phyloP scores from a whole-genome alignment of 2,888 invertebrate genomes.

The Eurytoma californica region DNA sequence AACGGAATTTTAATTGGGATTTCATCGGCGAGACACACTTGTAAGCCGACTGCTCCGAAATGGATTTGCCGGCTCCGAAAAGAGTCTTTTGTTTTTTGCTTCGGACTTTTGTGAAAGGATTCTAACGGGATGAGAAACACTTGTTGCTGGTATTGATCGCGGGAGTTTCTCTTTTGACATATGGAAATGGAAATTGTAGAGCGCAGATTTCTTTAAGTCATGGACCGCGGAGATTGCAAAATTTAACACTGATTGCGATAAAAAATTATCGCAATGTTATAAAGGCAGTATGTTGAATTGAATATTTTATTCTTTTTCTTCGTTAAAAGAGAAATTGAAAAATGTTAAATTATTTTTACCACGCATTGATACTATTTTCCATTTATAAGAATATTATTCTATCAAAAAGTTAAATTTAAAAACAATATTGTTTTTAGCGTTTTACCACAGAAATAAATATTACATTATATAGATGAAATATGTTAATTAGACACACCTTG shows the following conservation, averaged over 20 bases:
- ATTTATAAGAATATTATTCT: not conserved
- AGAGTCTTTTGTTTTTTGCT: slow-evolving; percentile 2
- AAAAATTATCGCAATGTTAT: too few relatives aligned
- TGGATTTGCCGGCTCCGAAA: slow-evolving; percentile 50
- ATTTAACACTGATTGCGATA: too few relatives aligned
- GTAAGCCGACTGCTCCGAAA: not conserved
- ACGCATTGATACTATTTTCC: not conserved
- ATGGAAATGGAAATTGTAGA: too few relatives aligned
- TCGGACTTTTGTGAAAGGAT: not conserved
- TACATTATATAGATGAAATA: too few relatives aligned
- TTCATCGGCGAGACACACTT: not conserved
- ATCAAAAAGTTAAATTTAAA: not conserved
- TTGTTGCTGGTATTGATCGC: slow-evolving; percentile 48
- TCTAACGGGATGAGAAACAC: slow-evolving; percentile 10
- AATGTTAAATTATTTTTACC: not conserved
- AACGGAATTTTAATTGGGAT: not conserved
- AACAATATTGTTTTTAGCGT: not conserved
- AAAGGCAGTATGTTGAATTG: too few relatives aligned
- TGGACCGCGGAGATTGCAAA: too few relatives aligned
- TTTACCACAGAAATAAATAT: too few relatives aligned
- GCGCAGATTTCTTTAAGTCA: too few relatives aligned
- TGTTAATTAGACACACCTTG: not conserved
- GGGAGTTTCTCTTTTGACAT: not conserved
- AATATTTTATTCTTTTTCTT: not conserved
- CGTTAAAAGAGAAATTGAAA: too few relatives aligned